phyloP scores from a whole-genome alignment of 2,113 vertebrate genomes.

The Archilochus colubris region DNA sequence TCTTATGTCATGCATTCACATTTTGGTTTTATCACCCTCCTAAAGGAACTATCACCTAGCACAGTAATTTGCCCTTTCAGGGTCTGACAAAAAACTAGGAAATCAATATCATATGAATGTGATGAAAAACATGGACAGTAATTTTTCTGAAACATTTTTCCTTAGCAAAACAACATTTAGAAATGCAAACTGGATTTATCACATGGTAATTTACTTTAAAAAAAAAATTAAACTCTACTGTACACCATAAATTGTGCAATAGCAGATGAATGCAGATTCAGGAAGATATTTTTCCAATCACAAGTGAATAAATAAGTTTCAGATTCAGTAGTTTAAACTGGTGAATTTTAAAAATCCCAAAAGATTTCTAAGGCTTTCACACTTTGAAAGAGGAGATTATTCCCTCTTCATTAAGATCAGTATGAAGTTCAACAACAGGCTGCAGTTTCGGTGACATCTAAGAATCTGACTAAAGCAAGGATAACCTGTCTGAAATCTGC shows the following conservation, averaged over 20 bases:
- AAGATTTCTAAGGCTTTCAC: neutral
- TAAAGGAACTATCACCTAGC: neutral
- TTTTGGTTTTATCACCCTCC: neutral
- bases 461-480: neutral
- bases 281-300: neutral
- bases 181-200: neutral
- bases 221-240: neutral
- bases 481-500: neutral
- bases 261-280: neutral
- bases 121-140: neutral
- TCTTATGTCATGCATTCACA: neutral
- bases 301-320: neutral
- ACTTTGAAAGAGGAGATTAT: neutral
- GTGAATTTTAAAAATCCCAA: neutral
- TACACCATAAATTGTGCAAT: too few relatives aligned
- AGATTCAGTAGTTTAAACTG: neutral
- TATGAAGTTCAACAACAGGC: neutral
- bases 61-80: neutral
- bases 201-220: neutral
- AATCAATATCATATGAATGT: neutral
- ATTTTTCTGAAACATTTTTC: neutral
- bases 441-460: neutral
- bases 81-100: neutral
- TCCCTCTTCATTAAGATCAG: neutral
- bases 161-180: neutral